Percentiles rank a stretch among this genome's conserved stretches.
Evolutionary conservation across 2,113 vertebrate genomes (phyloP).

Genomic region (Pelmatolapia mariae): DNA sequence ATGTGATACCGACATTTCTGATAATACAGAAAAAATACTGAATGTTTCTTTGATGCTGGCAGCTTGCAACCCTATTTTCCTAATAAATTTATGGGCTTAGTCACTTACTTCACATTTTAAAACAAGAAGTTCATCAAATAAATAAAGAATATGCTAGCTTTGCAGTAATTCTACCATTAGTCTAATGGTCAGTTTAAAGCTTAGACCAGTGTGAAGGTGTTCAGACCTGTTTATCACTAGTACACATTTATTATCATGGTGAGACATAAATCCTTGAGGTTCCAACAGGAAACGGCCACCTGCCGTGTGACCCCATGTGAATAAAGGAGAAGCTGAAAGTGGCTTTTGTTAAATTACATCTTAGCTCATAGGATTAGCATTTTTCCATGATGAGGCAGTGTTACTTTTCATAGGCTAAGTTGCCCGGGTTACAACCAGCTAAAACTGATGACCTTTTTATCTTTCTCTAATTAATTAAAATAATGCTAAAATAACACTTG

Average conservation of each 20-base stretch:
- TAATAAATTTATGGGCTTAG: neutral
- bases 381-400: neutral
- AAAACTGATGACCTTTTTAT: neutral
- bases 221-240: neutral
- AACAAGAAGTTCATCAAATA: neutral
- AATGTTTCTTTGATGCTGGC: neutral
- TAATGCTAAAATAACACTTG: neutral
- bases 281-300: neutral
- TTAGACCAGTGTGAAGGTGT: neutral
- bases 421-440: neutral
- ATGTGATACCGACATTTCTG: neutral
- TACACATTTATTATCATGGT: neutral
- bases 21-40: neutral
- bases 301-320: neutral
- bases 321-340: neutral
- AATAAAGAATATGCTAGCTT: neutral
- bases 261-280: neutral
- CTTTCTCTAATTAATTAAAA: neutral
- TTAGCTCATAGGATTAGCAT: neutral
- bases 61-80: neutral
- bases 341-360: neutral
- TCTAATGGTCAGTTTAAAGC: neutral
- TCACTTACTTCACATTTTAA: neutral
- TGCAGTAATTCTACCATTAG: neutral
- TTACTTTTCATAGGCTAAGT: neutral